Base-by-base conservation (phyloP, 2,888 invertebrate genomes). In the Tetrapedia diversipes region DNA sequence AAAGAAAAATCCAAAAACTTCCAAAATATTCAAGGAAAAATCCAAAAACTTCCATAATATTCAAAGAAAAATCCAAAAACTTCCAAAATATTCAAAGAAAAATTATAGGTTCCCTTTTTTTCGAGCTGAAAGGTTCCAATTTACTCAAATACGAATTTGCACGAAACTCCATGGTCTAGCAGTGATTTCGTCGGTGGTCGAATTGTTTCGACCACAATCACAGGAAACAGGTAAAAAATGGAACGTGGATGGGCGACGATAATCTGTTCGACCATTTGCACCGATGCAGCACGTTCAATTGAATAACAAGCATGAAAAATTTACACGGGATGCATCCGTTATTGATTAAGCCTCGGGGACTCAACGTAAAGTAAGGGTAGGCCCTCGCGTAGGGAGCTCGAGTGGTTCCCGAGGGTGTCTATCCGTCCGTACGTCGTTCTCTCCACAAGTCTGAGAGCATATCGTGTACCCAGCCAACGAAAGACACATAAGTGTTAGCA, bases 391-490 rank as follows among this genome's bases (percentile, higher is more conserved):
- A 80, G 86, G 83, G 86, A 81, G 77, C 76, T 80, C 81, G 76
- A 87, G 87, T 85, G 84, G 81, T 81, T 86, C 86, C 82, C 85
- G 83, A 85, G 88, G 88, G 88, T 88, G 88, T 86, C 87, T 88
- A 86, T 88, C 86, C 86, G 81, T 82, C 83, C 82, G 83, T 85
- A 81, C 82, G 83, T 85, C 86, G 86, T 87, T 87, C 86, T 86
- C 86, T 85, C 79, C 77, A 79, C 75, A 75, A 87, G 86, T 86
- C 85, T 86, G 86, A 86, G 87, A 86, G 85, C 83, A 72, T 84
- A 83, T 85, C 86, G 79, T 75, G 77, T 84, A 86, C 78, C 81
- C 79, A 79, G 77, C 74, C 83, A 81, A 83, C 85, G 83, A 86
- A 88, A 87, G 80, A 81, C 83, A 79, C 77, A 79, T 77, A 81